Evolutionary conservation across 2,797 vertebrate species (phyloP).

Genomic region (Micropoecilia bifurca): DNA sequence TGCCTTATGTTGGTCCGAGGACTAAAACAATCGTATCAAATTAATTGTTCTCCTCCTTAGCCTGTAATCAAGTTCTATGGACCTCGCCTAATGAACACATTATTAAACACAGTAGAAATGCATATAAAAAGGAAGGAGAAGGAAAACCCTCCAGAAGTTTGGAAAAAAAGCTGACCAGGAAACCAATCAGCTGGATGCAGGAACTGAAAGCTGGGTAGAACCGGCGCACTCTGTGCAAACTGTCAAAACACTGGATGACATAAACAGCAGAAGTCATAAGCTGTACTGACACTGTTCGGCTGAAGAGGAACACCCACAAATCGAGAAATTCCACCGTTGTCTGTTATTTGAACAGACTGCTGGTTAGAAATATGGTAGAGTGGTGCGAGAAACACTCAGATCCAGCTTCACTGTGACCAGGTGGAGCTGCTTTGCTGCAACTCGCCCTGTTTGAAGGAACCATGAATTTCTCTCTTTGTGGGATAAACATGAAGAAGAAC

Average conservation of each 20-base stretch:
- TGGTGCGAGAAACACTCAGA: neutral
- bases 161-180: neutral
- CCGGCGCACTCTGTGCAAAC: neutral
- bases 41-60: neutral
- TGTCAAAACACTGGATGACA: neutral
- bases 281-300: neutral
- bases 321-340: neutral
- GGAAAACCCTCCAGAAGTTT: neutral
- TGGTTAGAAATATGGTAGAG: neutral
- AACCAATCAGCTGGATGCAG: neutral
- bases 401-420: neutral
- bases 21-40: neutral
- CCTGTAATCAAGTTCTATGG: neutral
- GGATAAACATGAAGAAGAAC: neutral
- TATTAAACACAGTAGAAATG: neutral
- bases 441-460: neutral
- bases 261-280: neutral
- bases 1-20: neutral
- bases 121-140: neutral
- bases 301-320: neutral
- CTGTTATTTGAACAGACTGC: neutral
- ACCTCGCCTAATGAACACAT: neutral
- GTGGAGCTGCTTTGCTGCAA: neutral
- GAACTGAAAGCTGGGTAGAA: neutral
- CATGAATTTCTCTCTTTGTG: neutral